These are phyloP conservation scores for silkworm (Bombyx mori) DNA, from an alignment of 1,140 invertebrate genomes.

Conservation along the genomic window ASM3026992v2 NC_085118.1:3174501-3175000, in stretches of 20 bases:
- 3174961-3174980: neutral
- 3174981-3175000: no score
- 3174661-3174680: conserved; percentile 31
- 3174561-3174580: no score
- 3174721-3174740: conserved; percentile 89
- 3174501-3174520: no score
- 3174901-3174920: conserved; percentile 37
- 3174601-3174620: no score
- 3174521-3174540: no score
- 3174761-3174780: conserved; percentile 82
- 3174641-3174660: no score
- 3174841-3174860: conserved; percentile 84
- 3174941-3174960: no score
- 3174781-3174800: conserved; percentile 76
- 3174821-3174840: conserved; percentile 88
- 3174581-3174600: no score
- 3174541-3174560: no score
- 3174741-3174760: conserved; percentile 80
- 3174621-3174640: no score
- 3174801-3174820: conserved; percentile 81
- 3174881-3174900: conserved; percentile 87
- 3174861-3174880: conserved; percentile 88
- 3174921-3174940: neutral
- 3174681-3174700: conserved; percentile 86
- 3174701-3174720: conserved; percentile 90